Evolutionary conservation across 2,888 invertebrate species (phyloP).

Genomic region (Cheilosia vernalis): DNA sequence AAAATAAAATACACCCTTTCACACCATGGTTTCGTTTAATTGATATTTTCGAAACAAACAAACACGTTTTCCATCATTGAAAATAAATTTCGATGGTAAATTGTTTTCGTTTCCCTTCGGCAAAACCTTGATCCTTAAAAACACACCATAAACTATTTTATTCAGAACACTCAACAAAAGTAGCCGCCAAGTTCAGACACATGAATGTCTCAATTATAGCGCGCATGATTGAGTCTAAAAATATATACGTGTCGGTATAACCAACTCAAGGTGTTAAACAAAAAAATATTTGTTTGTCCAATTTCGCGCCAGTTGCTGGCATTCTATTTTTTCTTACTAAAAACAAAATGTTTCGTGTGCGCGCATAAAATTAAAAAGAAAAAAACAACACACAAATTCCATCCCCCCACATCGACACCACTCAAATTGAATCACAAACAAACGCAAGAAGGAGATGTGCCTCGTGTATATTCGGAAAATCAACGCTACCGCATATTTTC

Average conservation of each 20-base stretch:
- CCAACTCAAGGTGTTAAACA: slow-evolving; percentile 33
- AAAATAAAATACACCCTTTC: too few relatives aligned
- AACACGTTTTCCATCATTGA: too few relatives aligned
- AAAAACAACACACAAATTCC: background rate
- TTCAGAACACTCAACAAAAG: slow-evolving; percentile 20
- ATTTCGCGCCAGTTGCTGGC: background rate
- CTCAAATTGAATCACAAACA: background rate
- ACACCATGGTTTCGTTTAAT: too few relatives aligned
- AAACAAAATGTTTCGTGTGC: background rate
- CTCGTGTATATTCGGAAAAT: background rate
- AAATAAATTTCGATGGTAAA: background rate
- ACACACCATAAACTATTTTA: background rate
- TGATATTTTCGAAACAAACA: too few relatives aligned
- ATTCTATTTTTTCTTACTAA: background rate
- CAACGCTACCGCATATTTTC: slow-evolving; percentile 36
- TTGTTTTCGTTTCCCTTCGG: slow-evolving; percentile 11
- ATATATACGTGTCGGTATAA: slow-evolving; percentile 1
- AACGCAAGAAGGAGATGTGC: background rate
- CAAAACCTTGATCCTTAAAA: slow-evolving; percentile 31
- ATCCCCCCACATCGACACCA: background rate
- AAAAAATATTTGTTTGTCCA: slow-evolving; percentile 6
- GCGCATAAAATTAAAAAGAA: slow-evolving; percentile 2
- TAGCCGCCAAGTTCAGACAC: slow-evolving; percentile 36
- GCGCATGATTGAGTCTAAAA: slow-evolving; percentile 62
- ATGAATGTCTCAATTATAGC: slow-evolving; percentile 32